A percentile compares a stretch with the other conserved stretches of the same genome.
phyloP scores from a whole-genome alignment of 2,888 invertebrate species.

The Horisme vitalbata region DNA sequence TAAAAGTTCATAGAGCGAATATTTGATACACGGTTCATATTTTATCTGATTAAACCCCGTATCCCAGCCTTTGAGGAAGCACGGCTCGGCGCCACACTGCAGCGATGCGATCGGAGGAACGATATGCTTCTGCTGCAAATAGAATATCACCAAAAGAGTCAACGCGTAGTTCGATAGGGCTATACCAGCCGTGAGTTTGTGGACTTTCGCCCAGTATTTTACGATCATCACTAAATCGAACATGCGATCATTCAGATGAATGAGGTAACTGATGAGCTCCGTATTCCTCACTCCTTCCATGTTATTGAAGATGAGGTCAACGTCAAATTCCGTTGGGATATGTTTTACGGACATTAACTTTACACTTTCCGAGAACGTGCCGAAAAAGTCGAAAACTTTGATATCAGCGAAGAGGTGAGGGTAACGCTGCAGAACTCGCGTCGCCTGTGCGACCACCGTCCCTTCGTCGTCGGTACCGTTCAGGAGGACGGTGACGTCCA shows the following conservation, averaged over 20 bases:
- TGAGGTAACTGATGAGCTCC: slow-evolving; percentile 2
- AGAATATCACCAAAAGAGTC: slow-evolving; percentile 32
- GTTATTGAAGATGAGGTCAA: slow-evolving; percentile 11
- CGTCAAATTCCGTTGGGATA: slow-evolving; percentile 2
- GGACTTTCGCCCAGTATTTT: slow-evolving; percentile 16
- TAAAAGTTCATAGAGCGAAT: slow-evolving; percentile 40
- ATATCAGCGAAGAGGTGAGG: slow-evolving; percentile 1
- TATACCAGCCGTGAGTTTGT: background rate
- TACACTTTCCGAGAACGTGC: background rate
- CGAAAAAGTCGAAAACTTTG: too few species aligned
- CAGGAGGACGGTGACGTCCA: slow-evolving; percentile 4
- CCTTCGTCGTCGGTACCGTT: background rate
- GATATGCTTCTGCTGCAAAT: slow-evolving; percentile 32
- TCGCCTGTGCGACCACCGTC: background rate
- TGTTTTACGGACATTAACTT: background rate
- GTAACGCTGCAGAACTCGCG: background rate
- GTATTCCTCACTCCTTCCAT: slow-evolving; percentile 4
- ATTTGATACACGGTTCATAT: slow-evolving; percentile 4
- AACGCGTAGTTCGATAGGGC: slow-evolving; percentile 17
- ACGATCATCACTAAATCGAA: slow-evolving; percentile 5
- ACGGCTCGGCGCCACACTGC: slow-evolving; percentile 9
- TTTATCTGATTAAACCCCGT: slow-evolving; percentile 2
- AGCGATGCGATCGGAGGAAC: slow-evolving; percentile 18
- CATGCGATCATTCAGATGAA: slow-evolving; percentile 7
- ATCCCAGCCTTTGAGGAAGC: slow-evolving; percentile 15